phyloP scores from a whole-genome alignment of 2,888 invertebrate species.

The Gerris lacustris region DNA sequence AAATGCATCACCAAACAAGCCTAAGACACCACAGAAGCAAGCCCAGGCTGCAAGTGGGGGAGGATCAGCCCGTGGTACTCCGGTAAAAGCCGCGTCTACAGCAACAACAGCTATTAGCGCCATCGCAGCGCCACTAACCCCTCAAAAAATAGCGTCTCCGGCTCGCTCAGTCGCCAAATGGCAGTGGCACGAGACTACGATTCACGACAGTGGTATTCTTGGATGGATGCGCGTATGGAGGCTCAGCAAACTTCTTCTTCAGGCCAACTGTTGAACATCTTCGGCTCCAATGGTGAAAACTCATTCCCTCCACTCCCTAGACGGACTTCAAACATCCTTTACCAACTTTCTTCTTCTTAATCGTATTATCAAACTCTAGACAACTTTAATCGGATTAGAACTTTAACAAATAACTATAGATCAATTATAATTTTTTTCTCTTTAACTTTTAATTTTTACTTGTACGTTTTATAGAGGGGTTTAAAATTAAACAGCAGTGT shows the following conservation, averaged over 20 bases:
- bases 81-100: conserved; percentile 21
- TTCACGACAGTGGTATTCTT: conserved; percentile 27
- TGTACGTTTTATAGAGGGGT: too few species aligned
- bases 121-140: neutral
- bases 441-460: too few species aligned
- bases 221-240: conserved; percentile 33
- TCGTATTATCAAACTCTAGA: too few species aligned
- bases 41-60: conserved; percentile 5
- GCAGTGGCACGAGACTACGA: conserved; percentile 29
- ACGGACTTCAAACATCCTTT: neutral
- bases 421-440: too few species aligned
- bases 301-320: neutral
- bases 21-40: conserved; percentile 7
- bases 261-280: conserved; percentile 31
- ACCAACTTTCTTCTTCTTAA: too few species aligned
- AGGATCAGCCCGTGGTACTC: neutral
- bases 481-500: too few species aligned
- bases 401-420: too few species aligned
- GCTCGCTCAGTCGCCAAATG: conserved; percentile 24
- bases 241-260: conserved; percentile 30
- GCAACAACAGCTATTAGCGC: neutral
- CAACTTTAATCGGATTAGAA: too few species aligned
- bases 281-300: neutral
- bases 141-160: conserved; percentile 17
- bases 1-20: conserved; percentile 23